These are phyloP conservation scores for Pelosia muscerda DNA, from an alignment of 2,888 invertebrate species.

Conservation along the genomic window DNA sequence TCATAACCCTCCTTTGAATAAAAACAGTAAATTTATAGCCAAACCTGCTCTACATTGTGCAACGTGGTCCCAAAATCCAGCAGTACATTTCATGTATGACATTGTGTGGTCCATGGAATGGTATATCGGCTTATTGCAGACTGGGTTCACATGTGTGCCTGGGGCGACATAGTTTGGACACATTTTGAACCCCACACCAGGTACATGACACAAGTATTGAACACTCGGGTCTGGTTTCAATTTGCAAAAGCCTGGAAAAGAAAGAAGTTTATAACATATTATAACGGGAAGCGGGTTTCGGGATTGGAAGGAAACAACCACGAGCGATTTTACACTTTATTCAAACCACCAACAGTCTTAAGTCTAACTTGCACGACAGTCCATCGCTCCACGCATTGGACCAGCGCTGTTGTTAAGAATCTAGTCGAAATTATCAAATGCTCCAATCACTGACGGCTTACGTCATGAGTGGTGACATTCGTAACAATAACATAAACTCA, in stretches of 20 bases:
- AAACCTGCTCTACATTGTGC: constrained; percentile 21
- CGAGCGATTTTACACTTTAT: too few relatives aligned
- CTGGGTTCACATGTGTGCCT: constrained; percentile 10
- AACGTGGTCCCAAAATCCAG: constrained; percentile 19
- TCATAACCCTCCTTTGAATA: neutral
- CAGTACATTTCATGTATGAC: constrained; percentile 14
- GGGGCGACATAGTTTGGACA: constrained; percentile 18
- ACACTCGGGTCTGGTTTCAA: constrained; percentile 16
- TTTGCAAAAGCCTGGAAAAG: constrained; percentile 20
- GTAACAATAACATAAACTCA: too few relatives aligned
- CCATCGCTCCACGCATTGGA: too few relatives aligned
- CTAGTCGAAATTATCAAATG: too few relatives aligned
- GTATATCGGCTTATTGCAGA: constrained; percentile 19
- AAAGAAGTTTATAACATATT: too few relatives aligned
- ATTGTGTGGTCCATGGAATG: constrained; percentile 2
- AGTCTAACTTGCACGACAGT: too few relatives aligned
- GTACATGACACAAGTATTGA: constrained; percentile 16
- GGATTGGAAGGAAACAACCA: too few relatives aligned
- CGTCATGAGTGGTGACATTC: too few relatives aligned
- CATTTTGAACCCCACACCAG: constrained; percentile 13
- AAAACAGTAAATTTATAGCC: neutral
- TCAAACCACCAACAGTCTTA: too few relatives aligned
- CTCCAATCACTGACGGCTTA: too few relatives aligned
- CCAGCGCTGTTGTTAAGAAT: too few relatives aligned
- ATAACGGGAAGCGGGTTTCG: too few relatives aligned